These are phyloP conservation scores for Pangasianodon hypophthalmus DNA, from an alignment of 2,113 vertebrate species.

Conservation along the genomic window DNA sequence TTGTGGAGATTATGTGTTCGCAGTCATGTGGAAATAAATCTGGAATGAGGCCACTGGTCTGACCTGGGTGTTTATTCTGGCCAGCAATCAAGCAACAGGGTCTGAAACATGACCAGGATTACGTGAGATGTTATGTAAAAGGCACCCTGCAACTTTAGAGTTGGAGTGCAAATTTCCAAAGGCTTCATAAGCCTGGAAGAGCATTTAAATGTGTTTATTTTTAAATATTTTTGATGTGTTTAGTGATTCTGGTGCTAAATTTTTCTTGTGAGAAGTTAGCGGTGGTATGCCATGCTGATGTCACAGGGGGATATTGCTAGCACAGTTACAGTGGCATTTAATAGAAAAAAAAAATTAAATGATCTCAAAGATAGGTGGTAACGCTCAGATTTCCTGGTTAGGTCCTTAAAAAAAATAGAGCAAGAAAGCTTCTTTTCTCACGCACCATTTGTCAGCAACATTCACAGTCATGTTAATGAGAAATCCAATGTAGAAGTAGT, in stretches of 20 bases:
- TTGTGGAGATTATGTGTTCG: slow-evolving; percentile 7
- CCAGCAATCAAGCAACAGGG: neutral
- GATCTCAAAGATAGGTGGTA: neutral
- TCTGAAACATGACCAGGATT: neutral
- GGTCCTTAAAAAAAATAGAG: neutral
- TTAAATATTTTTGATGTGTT: neutral
- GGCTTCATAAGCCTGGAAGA: neutral
- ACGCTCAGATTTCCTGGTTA: neutral
- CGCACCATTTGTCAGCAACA: neutral
- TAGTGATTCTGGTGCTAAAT: neutral
- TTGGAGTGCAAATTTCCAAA: neutral
- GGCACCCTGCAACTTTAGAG: neutral
- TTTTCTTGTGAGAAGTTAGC: neutral
- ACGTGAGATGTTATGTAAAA: neutral
- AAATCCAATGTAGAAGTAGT: neutral
- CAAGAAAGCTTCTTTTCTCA: neutral
- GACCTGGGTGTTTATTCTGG: neutral
- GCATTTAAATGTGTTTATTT: neutral
- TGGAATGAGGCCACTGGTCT: neutral
- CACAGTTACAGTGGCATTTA: neutral
- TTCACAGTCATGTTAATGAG: neutral
- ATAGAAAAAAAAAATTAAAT: neutral
- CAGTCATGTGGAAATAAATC: slow-evolving; percentile 2
- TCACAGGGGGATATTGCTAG: neutral
- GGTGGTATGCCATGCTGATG: neutral